Conservation (phyloP, 2,888 invertebrate species). For the Eristalis tenax region DNA sequence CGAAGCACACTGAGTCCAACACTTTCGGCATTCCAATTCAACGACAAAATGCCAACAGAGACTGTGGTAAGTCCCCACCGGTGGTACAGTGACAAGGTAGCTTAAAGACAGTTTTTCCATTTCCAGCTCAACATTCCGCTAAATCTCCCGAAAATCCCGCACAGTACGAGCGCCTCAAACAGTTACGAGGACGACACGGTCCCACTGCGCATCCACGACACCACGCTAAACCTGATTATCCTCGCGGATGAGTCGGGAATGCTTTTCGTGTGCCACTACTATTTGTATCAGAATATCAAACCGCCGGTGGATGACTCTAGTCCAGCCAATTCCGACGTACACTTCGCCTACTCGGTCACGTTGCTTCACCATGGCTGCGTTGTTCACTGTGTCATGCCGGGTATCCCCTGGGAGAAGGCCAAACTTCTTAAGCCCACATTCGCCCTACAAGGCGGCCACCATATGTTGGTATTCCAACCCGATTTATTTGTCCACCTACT, state of each 20-base stretch:
- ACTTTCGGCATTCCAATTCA: conserved; percentile 92
- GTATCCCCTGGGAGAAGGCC: conserved; percentile 90
- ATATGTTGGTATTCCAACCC: conserved; percentile 91
- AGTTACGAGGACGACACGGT: conserved; percentile 91
- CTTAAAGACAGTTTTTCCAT: not conserved
- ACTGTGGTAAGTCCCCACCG: conserved; percentile 86
- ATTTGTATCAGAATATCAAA: conserved; percentile 88
- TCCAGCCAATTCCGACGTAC: conserved; percentile 82
- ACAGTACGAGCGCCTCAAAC: conserved; percentile 82
- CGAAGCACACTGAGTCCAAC: conserved; percentile 86
- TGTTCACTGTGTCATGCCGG: conserved; percentile 90
- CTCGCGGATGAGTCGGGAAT: conserved; percentile 88
- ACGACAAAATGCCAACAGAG: conserved; percentile 92
- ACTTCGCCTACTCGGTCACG: conserved; percentile 93
- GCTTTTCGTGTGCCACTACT: conserved; percentile 91
- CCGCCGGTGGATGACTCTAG: conserved; percentile 80
- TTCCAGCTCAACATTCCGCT: conserved; percentile 91
- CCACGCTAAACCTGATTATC: conserved; percentile 90
- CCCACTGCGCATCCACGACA: conserved; percentile 90
- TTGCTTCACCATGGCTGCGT: conserved; percentile 92
- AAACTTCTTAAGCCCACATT: conserved; percentile 90
- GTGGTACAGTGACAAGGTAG: no score
- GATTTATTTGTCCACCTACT: conserved; percentile 92
- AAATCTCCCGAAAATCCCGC: conserved; percentile 88
- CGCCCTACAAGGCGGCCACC: conserved; percentile 88